These are phyloP conservation scores for Sinhomidia bicolor DNA, from an alignment of 2,888 invertebrate species.

Conservation along the genomic window DNA sequence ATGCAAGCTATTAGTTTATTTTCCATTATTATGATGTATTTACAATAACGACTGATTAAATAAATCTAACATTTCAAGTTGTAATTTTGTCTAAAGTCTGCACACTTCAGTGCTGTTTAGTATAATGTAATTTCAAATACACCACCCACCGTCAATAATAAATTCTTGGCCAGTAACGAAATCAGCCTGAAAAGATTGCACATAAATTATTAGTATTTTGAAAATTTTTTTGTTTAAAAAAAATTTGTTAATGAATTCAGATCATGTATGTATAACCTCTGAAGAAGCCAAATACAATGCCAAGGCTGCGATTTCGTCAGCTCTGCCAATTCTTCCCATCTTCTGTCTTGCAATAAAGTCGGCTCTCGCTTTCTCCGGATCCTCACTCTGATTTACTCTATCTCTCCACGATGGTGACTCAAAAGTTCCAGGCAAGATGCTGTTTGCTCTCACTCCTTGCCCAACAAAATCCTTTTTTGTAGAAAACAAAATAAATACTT, in stretches of 20 bases:
- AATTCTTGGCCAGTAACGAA: conserved; percentile 80
- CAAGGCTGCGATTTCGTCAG: conserved; percentile 81
- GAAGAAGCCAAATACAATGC: conserved; percentile 81
- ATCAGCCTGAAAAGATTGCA: conserved; percentile 72
- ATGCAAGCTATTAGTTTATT: background rate
- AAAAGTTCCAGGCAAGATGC: conserved; percentile 80
- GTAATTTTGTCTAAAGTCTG: background rate
- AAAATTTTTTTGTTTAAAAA: no score
- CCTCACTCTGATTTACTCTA: conserved; percentile 75
- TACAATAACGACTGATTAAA: background rate
- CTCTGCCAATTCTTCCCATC: conserved; percentile 81
- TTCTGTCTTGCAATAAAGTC: conserved; percentile 80
- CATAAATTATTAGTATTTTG: background rate
- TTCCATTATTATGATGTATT: background rate
- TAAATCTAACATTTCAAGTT: no score
- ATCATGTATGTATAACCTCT: no score
- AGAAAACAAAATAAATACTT: background rate
- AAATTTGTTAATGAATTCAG: no score
- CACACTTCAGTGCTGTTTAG: background rate
- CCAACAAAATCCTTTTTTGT: conserved; percentile 79
- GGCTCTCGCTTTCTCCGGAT: conserved; percentile 78
- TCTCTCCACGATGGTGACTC: conserved; percentile 79
- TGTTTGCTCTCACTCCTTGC: conserved; percentile 80
- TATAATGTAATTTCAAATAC: conserved; percentile 72
- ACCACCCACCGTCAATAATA: conserved; percentile 80